These are phyloP conservation scores for Microtus ochrogaster DNA, from an alignment of 2,113 vertebrate genomes.

Conservation along the genomic window DNA sequence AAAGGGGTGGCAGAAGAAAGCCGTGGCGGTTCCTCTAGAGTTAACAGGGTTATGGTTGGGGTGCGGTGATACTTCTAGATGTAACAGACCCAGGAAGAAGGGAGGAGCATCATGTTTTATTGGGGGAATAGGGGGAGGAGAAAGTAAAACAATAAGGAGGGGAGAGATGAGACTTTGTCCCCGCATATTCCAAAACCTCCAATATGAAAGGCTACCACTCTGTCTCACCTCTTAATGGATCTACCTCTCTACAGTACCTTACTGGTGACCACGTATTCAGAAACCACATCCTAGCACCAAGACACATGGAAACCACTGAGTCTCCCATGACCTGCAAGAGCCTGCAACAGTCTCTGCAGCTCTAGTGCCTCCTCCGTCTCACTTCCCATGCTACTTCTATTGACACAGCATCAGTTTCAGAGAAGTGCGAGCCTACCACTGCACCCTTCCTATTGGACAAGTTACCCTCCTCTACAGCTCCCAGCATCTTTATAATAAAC, in stretches of 20 bases:
- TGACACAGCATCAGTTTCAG: not conserved
- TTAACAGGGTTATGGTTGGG: not conserved
- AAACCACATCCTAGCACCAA: not conserved
- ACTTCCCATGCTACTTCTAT: not conserved
- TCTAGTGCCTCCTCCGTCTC: not conserved
- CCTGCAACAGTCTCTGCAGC: not conserved
- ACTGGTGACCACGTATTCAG: not conserved
- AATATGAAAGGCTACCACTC: no score
- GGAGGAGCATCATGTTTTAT: not conserved
- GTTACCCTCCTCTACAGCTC: not conserved
- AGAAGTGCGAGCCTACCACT: not conserved
- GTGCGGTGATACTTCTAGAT: not conserved
- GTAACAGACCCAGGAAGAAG: not conserved
- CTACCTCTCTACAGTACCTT: no score
- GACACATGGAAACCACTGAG: rapidly evolving
- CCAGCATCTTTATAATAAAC: not conserved
- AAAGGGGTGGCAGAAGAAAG: not conserved
- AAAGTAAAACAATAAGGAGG: not conserved
- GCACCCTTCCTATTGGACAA: not conserved
- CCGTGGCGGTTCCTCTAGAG: not conserved
- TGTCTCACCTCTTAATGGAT: not conserved
- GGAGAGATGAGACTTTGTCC: not conserved
- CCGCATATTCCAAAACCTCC: not conserved
- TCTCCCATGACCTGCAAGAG: not conserved
- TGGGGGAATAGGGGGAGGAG: not conserved